Percentiles rank a stretch among this genome's conserved stretches.
These are phyloP conservation scores for Trogon melanurus DNA, from an alignment of 2,113 vertebrate species.

Conservation along the genomic window DNA sequence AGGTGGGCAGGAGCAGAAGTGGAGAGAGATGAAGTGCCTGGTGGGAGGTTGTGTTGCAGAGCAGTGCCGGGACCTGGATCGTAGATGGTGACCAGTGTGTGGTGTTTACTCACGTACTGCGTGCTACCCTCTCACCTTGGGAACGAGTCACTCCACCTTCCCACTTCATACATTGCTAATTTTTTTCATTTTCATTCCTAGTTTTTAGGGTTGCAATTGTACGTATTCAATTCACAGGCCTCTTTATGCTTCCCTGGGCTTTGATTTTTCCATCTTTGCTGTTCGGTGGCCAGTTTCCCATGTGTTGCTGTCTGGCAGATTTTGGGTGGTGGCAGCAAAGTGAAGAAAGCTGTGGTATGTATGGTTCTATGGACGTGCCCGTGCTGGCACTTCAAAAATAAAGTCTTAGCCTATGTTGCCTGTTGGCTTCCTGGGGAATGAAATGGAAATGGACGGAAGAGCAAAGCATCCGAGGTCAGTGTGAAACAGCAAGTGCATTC, in stretches of 20 bases:
- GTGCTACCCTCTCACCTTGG: neutral
- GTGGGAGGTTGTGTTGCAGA: neutral
- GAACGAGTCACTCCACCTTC: neutral
- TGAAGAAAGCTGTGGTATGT: neutral
- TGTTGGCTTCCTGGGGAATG: neutral
- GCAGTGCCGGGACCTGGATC: neutral
- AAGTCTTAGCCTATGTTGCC: neutral
- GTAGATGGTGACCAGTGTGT: neutral
- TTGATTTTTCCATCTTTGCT: neutral
- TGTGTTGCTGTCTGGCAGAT: neutral
- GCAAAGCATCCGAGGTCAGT: neutral
- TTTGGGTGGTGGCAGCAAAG: neutral
- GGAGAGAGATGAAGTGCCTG: neutral
- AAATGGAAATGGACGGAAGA: conserved; percentile 4
- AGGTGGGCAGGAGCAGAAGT: neutral
- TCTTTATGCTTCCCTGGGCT: neutral
- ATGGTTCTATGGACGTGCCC: neutral
- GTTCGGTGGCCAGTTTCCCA: neutral
- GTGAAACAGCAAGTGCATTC: neutral
- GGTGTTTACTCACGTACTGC: neutral
- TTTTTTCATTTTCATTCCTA: neutral
- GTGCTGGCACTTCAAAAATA: neutral
- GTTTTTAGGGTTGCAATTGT: neutral
- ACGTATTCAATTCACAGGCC: neutral
- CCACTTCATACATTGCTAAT: neutral